These are phyloP conservation scores for Rambutsinella grinnellia DNA, from an alignment of 2,888 invertebrate genomes.

Conservation along the genomic window DNA sequence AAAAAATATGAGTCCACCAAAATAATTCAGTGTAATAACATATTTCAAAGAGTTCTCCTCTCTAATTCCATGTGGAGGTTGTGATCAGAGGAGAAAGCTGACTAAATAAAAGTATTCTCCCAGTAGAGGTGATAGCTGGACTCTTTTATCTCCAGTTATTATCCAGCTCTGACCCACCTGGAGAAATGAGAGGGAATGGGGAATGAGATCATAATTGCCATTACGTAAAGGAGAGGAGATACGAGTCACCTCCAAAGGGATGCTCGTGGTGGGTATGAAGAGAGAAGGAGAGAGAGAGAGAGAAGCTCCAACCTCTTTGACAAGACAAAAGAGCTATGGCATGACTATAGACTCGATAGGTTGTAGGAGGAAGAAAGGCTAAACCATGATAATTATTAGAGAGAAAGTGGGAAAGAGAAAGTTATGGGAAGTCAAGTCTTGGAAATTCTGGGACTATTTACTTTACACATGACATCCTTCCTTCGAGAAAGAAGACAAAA, in stretches of 20 bases:
- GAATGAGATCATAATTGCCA: background rate
- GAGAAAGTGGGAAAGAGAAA: too few relatives aligned
- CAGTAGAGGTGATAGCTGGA: too few relatives aligned
- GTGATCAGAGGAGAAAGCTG: too few relatives aligned
- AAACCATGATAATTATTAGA: background rate
- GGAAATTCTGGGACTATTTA: background rate
- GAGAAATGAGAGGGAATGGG: background rate
- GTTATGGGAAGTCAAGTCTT: too few relatives aligned
- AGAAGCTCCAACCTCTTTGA: too few relatives aligned
- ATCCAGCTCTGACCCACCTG: background rate
- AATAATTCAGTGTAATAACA: background rate
- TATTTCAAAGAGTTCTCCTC: background rate
- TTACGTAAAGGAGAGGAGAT: background rate
- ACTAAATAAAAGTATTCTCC: too few relatives aligned
- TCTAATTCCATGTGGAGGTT: background rate
- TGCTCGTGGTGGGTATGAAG: background rate
- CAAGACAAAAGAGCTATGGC: background rate
- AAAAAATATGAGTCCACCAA: too few relatives aligned
- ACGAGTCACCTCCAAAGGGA: background rate
- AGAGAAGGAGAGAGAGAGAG: too few relatives aligned
- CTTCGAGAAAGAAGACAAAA: background rate
- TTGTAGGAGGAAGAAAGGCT: background rate
- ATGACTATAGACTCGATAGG: background rate
- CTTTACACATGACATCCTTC: background rate
- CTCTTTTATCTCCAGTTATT: background rate